These are phyloP conservation scores for Mormyrus hasselquistii DNA, from an alignment of 2,797 vertebrate genomes.

Conservation along the genomic window DNA sequence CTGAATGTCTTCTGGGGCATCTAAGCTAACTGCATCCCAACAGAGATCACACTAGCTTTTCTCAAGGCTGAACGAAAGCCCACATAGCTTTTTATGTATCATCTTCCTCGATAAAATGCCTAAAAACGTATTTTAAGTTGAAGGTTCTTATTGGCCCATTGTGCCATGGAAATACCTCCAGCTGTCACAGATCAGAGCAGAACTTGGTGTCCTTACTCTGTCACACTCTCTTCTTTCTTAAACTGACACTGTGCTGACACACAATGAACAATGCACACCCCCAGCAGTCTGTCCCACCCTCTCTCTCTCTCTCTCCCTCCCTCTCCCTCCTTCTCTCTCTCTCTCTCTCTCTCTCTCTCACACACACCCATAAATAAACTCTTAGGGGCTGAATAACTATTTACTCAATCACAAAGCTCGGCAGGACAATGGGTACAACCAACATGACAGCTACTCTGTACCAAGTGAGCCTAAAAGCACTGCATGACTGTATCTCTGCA, in stretches of 20 bases:
- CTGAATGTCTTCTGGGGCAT: neutral
- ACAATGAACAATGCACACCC: neutral
- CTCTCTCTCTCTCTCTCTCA: neutral
- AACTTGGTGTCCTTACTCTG: neutral
- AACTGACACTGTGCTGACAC: neutral
- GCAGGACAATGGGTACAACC: neutral
- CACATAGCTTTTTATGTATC: neutral
- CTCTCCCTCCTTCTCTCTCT: neutral
- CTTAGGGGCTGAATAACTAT: neutral
- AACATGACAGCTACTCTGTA: neutral
- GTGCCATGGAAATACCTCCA: neutral
- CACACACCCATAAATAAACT: neutral
- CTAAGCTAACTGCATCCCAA: neutral
- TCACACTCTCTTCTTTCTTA: neutral
- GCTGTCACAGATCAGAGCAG: neutral
- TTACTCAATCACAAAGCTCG: neutral
- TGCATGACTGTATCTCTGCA: neutral
- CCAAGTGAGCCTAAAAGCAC: neutral
- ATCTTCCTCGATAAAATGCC: neutral
- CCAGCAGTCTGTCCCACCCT: neutral
- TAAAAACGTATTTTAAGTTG: neutral
- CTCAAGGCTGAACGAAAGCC: neutral
- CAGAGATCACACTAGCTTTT: neutral
- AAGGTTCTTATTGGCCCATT: neutral
- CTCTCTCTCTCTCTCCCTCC: neutral